phyloP scores from a whole-genome alignment of 92 coral and sea anemone genomes.

The Siderastrea radians region DNA sequence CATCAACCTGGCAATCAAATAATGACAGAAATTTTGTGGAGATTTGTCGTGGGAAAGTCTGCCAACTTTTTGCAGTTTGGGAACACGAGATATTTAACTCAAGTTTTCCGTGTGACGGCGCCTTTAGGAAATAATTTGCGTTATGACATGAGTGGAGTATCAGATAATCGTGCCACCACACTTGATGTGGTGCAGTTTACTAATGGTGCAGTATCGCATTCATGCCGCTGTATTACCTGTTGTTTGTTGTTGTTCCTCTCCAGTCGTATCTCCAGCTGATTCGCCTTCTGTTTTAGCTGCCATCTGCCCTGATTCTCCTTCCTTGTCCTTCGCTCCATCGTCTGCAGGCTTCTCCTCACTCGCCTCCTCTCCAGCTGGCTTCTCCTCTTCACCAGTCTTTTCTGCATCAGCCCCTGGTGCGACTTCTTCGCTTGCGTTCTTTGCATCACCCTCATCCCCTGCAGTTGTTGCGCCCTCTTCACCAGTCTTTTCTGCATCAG shows the following conservation, averaged over 20 bases:
- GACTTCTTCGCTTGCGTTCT: constrained; percentile 2
- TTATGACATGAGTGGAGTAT: too few species aligned
- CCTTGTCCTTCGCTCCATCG: not conserved
- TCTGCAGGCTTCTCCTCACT: constrained; percentile 36
- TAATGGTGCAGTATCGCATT: not conserved
- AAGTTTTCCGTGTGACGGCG: too few species aligned
- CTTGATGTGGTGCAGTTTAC: not conserved
- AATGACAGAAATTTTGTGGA: too few species aligned
- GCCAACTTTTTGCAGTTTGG: too few species aligned
- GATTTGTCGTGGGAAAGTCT: too few species aligned
- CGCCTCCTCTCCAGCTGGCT: constrained; percentile 28
- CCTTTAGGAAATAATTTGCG: too few species aligned
- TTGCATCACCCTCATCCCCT: not conserved
- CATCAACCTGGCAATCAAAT: too few species aligned
- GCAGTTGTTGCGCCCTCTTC: constrained; percentile 35
- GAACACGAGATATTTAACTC: too few species aligned
- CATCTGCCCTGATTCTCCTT: not conserved
- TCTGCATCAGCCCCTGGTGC: constrained; percentile 22
- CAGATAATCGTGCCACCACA: not conserved
- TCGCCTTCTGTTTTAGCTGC: constrained; percentile 9
- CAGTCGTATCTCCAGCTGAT: not conserved
- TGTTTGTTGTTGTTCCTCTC: constrained; percentile 14
- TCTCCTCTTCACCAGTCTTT: constrained; percentile 24
- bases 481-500: constrained; percentile 20
- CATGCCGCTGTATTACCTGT: not conserved